Base-by-base conservation (phyloP, 2,113 vertebrate genomes). In the Falco punctatus region DNA sequence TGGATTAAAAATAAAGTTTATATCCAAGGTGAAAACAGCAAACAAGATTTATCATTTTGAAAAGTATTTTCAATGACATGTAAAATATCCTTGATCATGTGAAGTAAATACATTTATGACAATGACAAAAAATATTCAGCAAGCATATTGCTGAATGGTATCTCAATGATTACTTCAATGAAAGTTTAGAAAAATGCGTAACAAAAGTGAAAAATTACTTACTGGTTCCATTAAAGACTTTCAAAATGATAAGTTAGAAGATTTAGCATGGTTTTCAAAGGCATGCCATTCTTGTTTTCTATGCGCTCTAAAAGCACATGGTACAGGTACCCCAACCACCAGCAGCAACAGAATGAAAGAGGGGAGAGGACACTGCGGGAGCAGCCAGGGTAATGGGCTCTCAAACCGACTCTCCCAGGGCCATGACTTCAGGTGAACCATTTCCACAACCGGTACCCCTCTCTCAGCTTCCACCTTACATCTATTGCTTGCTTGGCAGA, bases 271-370 rank as follows among this genome's bases (percentile, higher is more conserved):
- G 23, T 55, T 92, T 80, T 54, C 48, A 88, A 81, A 95, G 85
- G 26, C 15, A 81, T 3, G 21, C 10, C 1, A 1, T 38, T 78
- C 40, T 58, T 65, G 32, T 84, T 62, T 80, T 72, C 28, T 44
- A 1, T 9, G 28, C 40, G 20, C 38, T 67, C 20, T 55, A 64
- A 30, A 52, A 78, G 38, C 0, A 0, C 12, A 13, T 2, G 7
- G n/a, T 23, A 19, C 84, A 62, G 38, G 33, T 10, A 73, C 21
- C 15, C 26, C 51, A 46, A 21, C 19, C 22, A 75, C 20, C 40
- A 49, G 7, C 8, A 65, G 44, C 20, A 59, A 18, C 23, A 80
- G 79, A 82, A 57, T 4, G 15, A 59, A 64, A 38, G 5, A 32
- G 6, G 27, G 27, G 10, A 64, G 20, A 79, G 11, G 38, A 59